Conservation (phyloP, 2,113 vertebrate genomes). For the Hemiscyllium ocellatum region DNA sequence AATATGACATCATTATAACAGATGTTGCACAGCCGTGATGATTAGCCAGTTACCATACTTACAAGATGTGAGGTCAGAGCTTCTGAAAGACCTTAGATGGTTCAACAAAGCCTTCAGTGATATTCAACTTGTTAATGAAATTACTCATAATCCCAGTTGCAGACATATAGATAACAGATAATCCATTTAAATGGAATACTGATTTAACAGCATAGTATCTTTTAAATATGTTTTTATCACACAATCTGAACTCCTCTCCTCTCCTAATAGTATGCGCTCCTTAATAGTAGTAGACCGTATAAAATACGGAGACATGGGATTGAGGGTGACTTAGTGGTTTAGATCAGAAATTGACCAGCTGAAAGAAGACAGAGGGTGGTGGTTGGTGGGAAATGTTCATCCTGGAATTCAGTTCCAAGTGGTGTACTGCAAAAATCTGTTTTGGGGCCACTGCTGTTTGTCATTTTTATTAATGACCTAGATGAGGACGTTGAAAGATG, state of each 20-base stretch:
- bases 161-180: background rate
- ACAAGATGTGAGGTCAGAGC: background rate
- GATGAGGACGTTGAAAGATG: too few species aligned
- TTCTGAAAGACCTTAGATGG: background rate
- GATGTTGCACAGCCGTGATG: background rate
- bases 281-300: background rate
- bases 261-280: background rate
- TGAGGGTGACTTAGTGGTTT: too few species aligned
- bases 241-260: background rate
- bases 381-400: too few species aligned
- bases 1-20: conserved; percentile 7
- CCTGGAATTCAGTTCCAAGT: too few species aligned
- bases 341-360: too few species aligned
- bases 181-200: background rate
- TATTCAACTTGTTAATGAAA: conserved; percentile 11
- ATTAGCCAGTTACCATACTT: background rate
- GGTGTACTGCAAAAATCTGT: too few species aligned
- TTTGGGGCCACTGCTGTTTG: too few species aligned
- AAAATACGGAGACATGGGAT: too few species aligned
- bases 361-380: too few species aligned
- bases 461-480: too few species aligned
- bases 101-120: background rate
- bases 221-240: background rate
- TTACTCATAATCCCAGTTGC: background rate
- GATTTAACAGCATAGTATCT: too few species aligned